Evolutionary conservation across 2,888 invertebrate species (phyloP), one percentile per base, ranked within the genome.

Genomic region (Allophyes oxyacanthae): DNA sequence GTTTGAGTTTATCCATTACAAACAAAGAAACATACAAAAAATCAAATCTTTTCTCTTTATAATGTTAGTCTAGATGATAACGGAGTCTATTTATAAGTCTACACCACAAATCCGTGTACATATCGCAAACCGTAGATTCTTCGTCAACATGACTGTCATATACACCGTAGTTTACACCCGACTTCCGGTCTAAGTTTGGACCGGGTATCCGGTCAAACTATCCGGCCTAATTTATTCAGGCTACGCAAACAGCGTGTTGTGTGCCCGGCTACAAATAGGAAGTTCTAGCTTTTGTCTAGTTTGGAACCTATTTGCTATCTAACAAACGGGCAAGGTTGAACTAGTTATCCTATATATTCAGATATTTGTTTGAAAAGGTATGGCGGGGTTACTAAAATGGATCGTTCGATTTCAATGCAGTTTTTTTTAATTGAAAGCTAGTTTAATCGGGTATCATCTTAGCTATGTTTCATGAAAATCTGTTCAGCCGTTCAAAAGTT

Each of bases 171-270:
- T 65, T 55, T 60, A 53, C 65, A 59, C 32, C 30, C 46, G 57
- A 57, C 34, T 40, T 58, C 68, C 61, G 33, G 48, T 37, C 42
- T 55, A 71, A 71, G 57, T 66, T 73, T 72, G 53, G 52, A 56
- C 65, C 64, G 65, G 72, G 43, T 26, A 44, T 64, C 55, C 64
- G 56, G 58, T 58, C 51, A 38, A 63, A 71, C 58, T 67, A 64
- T 63, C 64, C 64, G 62, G 63, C 44, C 62, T 58, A 65, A 69
- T 70, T 62, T 64, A 73, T 73, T 70, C 62, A 67, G 54, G 56
- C 58, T 55, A 55, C 53, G 61, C 65, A 62, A 69, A 69, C 63
- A 67, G 33, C 42, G 40, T 59, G 56, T 57, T 56, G 51, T 68
- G 61, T 61, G 53, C 37, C 28, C 15, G 32, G 44, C 57, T 63